These are phyloP conservation scores for Cotesia typhae DNA, from an alignment of 1,140 invertebrate genomes.

Conservation along the genomic window DNA sequence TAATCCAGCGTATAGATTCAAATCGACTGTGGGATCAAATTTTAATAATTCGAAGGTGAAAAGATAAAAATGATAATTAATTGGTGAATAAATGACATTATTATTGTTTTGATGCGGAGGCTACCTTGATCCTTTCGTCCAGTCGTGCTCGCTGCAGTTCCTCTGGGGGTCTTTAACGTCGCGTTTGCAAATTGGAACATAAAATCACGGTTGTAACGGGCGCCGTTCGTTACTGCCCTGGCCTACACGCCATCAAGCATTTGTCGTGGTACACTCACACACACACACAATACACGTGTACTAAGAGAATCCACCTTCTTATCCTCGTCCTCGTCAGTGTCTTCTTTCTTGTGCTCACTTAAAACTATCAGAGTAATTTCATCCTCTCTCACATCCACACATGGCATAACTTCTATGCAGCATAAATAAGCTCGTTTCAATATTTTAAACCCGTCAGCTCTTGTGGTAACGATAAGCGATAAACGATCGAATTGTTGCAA, in stretches of 20 bases:
- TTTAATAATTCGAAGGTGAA: too few species aligned
- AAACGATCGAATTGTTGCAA: slow-evolving; percentile 14
- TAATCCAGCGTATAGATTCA: too few species aligned
- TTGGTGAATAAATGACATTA: too few species aligned
- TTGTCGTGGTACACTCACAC: slow-evolving; percentile 18
- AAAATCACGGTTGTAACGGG: slow-evolving; percentile 59
- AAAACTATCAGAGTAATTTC: neutral
- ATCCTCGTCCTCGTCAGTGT: slow-evolving; percentile 24
- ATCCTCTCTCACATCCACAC: neutral
- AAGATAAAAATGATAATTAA: too few species aligned
- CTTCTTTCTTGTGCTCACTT: slow-evolving; percentile 11
- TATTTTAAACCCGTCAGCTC: slow-evolving; percentile 45
- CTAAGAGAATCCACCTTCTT: slow-evolving; percentile 17
- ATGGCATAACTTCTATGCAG: slow-evolving; percentile 45
- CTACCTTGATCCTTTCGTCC: slow-evolving; percentile 42
- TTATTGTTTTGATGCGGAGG: slow-evolving; percentile 33
- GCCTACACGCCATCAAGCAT: slow-evolving; percentile 47
- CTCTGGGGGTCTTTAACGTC: slow-evolving; percentile 53
- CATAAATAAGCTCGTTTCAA: slow-evolving; percentile 50
- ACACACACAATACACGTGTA: slow-evolving; percentile 12
- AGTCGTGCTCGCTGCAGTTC: too few species aligned
- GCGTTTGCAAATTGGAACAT: slow-evolving; percentile 63
- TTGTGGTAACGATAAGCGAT: slow-evolving; percentile 9
- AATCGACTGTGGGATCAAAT: too few species aligned
- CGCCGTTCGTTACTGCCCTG: slow-evolving; percentile 54